Evolutionary conservation across 2,797 vertebrate genomes (phyloP).

Genomic region (Chaunax sp.): DNA sequence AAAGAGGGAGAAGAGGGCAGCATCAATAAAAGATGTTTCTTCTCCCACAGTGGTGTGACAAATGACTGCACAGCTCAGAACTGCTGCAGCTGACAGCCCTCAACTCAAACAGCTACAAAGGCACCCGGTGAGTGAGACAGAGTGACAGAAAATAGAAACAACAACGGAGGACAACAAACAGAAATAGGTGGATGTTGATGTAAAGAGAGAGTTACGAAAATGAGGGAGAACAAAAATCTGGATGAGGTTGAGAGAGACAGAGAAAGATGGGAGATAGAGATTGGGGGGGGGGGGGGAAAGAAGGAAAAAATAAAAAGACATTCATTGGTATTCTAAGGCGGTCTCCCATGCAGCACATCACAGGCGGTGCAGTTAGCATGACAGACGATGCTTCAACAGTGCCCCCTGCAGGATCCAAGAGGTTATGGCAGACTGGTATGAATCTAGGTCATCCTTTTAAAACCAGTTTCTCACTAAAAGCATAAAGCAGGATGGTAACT

Average conservation of each 20-base stretch:
- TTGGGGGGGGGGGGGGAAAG: conserved; percentile 14
- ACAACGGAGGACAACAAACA: conserved; percentile 28
- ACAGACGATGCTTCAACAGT: conserved; percentile 61
- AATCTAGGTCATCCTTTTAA: conserved; percentile 83
- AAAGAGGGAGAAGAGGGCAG: conserved; percentile 41
- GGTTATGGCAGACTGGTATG: neutral
- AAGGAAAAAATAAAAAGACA: conserved; percentile 34
- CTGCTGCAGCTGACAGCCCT: conserved; percentile 64
- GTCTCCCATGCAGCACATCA: conserved; percentile 82
- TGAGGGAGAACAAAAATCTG: conserved; percentile 19
- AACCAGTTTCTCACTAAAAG: conserved; percentile 63
- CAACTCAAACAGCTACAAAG: conserved; percentile 57
- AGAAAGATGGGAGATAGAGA: conserved; percentile 21
- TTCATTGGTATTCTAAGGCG: conserved; percentile 84
- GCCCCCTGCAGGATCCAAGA: conserved; percentile 72
- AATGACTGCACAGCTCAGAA: conserved; percentile 75
- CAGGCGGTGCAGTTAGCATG: conserved; percentile 29
- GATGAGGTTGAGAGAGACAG: conserved; percentile 38
- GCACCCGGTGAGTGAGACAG: conserved; percentile 18
- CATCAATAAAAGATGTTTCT: conserved; percentile 72
- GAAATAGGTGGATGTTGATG: conserved; percentile 61
- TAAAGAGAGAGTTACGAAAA: conserved; percentile 43
- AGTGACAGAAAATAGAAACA: conserved; percentile 32
- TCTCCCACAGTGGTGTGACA: conserved; percentile 68
- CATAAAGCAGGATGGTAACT: conserved; percentile 55